Base-by-base conservation (phyloP, 2,797 vertebrate genomes). In the Sebastes diploproa region DNA sequence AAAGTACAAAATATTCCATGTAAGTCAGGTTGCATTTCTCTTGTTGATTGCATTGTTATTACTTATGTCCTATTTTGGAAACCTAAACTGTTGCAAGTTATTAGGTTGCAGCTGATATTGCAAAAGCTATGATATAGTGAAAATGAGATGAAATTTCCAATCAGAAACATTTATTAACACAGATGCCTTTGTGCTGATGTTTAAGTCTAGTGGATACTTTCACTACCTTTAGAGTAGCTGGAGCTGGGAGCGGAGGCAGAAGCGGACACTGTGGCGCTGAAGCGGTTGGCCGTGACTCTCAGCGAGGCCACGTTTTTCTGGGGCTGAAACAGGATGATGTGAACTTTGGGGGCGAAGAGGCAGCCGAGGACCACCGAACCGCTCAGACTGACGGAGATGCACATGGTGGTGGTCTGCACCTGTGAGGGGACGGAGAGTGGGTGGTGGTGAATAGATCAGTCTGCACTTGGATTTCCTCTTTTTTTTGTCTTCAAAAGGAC, bases 341-440 rank as follows among this genome's bases (percentile, higher is more conserved):
- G 98, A 76, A 98, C 92, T 91, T 99, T 99, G 64, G 98, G 98
- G 0, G 98, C 97, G 14, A 99, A 99, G 91, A 99, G 97, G 90
- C 98, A 99, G 86, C 98, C 98, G 0, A 99, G 97, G 61, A 99
- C 98, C 91, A 99, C 98, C 0, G 98, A 98, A 50, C 98, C 98
- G 0, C 98, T 99, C 92, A 99, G 97, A 85, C 98, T 99, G 88
- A 99, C 98, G 0, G 98, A 99, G 93, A 99, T 96, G 8, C 98
- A 99, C 97, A 99, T 98, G 79, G 98, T 99, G 73, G 98, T 99
- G 78, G 98, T 99, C 95, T 99, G 98, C 42, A 99, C 98, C 98
- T 99, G 95, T 27, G 38, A 52, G 34, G 55, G 60, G 20, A 71
- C 61, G 62, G 16, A 46, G 14, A 23, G 61, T 10, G 30, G 90